These are phyloP conservation scores for Camelus dromedarius DNA, from an alignment of 2,113 vertebrate genomes.

Conservation along the genomic window DNA sequence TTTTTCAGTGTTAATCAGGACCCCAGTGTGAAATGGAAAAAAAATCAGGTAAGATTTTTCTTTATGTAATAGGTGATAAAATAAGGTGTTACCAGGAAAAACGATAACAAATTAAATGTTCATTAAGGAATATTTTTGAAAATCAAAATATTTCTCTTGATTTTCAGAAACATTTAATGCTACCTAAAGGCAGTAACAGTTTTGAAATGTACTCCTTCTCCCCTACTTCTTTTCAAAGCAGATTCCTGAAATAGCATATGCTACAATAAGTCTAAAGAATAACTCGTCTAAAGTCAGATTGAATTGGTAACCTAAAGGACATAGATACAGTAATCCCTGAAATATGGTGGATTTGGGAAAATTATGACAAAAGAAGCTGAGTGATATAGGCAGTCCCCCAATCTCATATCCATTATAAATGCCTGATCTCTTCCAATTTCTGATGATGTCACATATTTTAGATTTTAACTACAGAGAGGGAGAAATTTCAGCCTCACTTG, in stretches of 20 bases:
- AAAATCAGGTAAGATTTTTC: constrained; percentile 9
- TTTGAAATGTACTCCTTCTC: neutral
- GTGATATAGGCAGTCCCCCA: neutral
- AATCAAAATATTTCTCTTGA: neutral
- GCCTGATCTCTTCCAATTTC: neutral
- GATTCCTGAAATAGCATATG: neutral
- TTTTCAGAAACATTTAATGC: neutral
- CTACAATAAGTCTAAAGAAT: neutral
- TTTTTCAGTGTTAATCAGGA: neutral
- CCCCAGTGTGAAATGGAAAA: neutral
- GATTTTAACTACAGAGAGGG: neutral
- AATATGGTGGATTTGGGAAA: neutral
- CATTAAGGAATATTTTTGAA: neutral
- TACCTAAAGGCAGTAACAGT: neutral
- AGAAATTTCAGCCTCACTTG: neutral
- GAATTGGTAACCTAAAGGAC: neutral
- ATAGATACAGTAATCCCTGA: neutral
- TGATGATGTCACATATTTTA: neutral
- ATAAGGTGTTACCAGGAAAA: neutral
- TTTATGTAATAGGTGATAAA: neutral
- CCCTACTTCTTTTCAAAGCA: neutral
- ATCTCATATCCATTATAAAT: neutral
- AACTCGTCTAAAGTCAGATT: neutral
- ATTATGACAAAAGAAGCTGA: neutral
- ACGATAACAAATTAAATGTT: neutral